Evolutionary conservation across 2,797 vertebrate species (phyloP), one percentile per base, ranked within the genome.

Genomic region (Acipenser oxyrinchus): DNA sequence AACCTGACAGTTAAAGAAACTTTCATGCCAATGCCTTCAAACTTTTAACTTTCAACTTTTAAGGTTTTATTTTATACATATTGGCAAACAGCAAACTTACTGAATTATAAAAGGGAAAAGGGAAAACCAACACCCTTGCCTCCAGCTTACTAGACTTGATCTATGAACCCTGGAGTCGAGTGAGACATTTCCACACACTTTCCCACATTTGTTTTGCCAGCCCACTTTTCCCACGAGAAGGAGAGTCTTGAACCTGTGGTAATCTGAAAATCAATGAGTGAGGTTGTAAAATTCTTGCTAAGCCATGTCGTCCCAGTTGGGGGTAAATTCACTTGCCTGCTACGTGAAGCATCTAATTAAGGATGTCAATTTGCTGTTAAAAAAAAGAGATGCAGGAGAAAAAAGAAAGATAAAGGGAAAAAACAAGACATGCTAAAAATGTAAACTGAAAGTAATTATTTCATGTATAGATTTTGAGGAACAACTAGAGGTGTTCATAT

Each of bases 201-300:
- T 92, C 89, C 88, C 90, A 91, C 89, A 89, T 90, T 90, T 87
- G 77, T 83, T 89, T 89, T 80, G 81, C 84, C 79, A 84, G 85
- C 82, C 75, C 73, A 72, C 68, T 78, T 84, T 82, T 89, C 90
- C 84, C 87, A 81, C 77, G 85, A 87, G 84, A 84, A 86, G 80
- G 86, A 81, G 77, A 77, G 86, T 87, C 89, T 91, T 90, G 86
- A 90, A 92, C 82, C 77, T 85, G 87, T 92, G 92, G 92, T 95
- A 95, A 96, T 94, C 92, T 94, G 88, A 78, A 92, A 93, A 97
- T 96, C 95, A 93, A 94, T 95, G 90, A 88, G 75, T 81, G 88
- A 78, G 83, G 90, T 95, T 96, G 94, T 95, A 94, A 93, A 94
- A 95, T 87, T 93, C 89, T 83, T 85, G 83, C 89, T 90, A 93